Percentiles rank a stretch among this genome's conserved stretches.
These are phyloP conservation scores for Formicarius rufipectus DNA, from an alignment of 2,113 vertebrate genomes.

Conservation along the genomic window DNA sequence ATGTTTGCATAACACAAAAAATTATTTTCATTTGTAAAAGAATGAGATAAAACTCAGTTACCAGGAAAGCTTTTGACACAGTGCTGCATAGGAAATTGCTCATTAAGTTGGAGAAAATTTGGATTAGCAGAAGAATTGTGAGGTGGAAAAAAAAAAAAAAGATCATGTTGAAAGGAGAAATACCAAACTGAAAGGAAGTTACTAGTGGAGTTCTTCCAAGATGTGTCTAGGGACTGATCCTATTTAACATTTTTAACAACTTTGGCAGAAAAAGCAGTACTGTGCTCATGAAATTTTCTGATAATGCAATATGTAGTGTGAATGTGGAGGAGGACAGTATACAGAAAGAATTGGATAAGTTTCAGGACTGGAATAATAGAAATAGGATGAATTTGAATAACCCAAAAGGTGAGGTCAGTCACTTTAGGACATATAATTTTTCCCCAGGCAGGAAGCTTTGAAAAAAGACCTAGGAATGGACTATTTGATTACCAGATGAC, in stretches of 20 bases:
- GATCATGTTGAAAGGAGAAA: slow-evolving; percentile 44
- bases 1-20: not conserved
- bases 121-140: slow-evolving; percentile 47
- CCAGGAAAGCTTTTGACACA: not conserved
- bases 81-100: slow-evolving; percentile 28
- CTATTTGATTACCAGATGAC: not conserved
- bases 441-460: not conserved
- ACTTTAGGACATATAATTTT: not conserved
- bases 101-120: slow-evolving; percentile 35
- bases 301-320: slow-evolving; percentile 67
- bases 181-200: slow-evolving; percentile 60
- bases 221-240: slow-evolving; percentile 51
- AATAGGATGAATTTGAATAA: slow-evolving; percentile 38
- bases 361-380: slow-evolving; percentile 43
- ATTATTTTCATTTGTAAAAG: not conserved
- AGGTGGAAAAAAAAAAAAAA: slow-evolving; percentile 29
- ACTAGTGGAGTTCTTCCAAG: slow-evolving; percentile 58
- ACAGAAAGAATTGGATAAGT: slow-evolving; percentile 41
- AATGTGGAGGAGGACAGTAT: slow-evolving; percentile 60
- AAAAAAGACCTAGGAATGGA: not conserved
- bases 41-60: not conserved
- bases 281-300: slow-evolving; percentile 55
- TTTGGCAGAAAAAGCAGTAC: slow-evolving; percentile 55
- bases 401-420: slow-evolving; percentile 36
- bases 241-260: slow-evolving; percentile 67